phyloP scores from a whole-genome alignment of 2,113 vertebrate species.

The Megaptera novaeangliae region DNA sequence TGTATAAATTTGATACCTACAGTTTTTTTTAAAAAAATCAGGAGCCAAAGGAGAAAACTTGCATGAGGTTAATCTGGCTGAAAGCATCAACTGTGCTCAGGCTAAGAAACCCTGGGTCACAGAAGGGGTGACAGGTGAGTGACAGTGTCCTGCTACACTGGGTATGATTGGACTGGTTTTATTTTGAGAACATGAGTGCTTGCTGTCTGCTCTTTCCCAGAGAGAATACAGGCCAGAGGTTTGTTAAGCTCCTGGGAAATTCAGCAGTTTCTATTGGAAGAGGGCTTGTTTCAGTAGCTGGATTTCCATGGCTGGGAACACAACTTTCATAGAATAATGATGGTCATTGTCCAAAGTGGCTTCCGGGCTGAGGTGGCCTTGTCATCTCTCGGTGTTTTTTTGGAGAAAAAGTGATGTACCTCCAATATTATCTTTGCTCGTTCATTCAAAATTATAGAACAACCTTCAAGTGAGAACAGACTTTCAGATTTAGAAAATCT shows the following conservation, averaged over 20 bases:
- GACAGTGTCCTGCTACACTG: not conserved
- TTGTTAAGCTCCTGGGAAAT: not conserved
- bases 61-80: not conserved
- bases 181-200: not conserved
- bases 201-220: not conserved
- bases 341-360: not conserved
- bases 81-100: not conserved
- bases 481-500: slow-evolving; percentile 30
- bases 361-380: not conserved
- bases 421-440: not conserved
- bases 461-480: not conserved
- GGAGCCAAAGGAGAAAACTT: not conserved
- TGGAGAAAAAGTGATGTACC: not conserved
- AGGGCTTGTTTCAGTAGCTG: not conserved
- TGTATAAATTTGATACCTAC: not conserved
- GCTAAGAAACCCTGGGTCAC: not conserved
- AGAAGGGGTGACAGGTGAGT: too few species aligned
- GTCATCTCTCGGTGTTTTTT: not conserved
- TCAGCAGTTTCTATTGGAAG: not conserved
- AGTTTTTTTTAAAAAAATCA: not conserved
- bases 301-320: not conserved
- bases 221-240: not conserved
- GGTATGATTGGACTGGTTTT: not conserved
- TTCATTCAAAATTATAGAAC: not conserved
- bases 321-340: not conserved